Percentiles rank a stretch among this genome's conserved stretches.
Evolutionary conservation across 2,888 invertebrate species (phyloP).

Genomic region (Morpho helenor): DNA sequence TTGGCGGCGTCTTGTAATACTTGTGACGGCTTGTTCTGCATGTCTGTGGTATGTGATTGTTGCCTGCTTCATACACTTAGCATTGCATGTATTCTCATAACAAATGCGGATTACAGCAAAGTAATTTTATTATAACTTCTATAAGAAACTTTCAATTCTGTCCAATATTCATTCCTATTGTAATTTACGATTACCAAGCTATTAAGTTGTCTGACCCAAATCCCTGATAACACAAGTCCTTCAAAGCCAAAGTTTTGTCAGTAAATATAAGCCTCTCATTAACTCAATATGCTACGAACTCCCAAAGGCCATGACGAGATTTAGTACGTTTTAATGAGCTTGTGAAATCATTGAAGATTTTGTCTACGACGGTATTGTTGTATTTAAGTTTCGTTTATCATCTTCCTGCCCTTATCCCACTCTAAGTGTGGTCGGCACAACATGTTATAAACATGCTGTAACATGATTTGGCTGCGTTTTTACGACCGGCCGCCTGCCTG

Average conservation of each 20-base stretch:
- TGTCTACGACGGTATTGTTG: conserved; percentile 2
- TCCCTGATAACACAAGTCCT: not conserved
- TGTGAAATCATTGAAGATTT: conserved; percentile 9
- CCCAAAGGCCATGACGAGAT: conserved; percentile 9
- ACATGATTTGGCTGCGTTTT: too few species aligned
- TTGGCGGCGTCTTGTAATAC: too few species aligned
- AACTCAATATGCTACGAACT: conserved; percentile 15
- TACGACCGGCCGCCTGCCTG: too few species aligned
- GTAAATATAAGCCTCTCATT: conserved; percentile 18
- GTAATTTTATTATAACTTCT: not conserved
- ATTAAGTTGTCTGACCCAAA: conserved; percentile 1
- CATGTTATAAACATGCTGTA: too few species aligned
- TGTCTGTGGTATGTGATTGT: too few species aligned
- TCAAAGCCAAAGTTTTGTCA: conserved; percentile 2
- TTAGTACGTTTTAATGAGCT: conserved; percentile 17
- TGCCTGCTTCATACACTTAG: too few species aligned
- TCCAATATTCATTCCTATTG: too few species aligned
- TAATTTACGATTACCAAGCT: not conserved
- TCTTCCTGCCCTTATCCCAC: too few species aligned
- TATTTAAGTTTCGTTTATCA: conserved; percentile 13
- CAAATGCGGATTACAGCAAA: too few species aligned
- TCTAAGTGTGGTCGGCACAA: too few species aligned
- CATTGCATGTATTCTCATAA: too few species aligned
- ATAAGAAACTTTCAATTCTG: not conserved
- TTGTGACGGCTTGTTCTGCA: too few species aligned